Conservation (phyloP, 2,888 invertebrate species). For the Brachyptera risi region DNA sequence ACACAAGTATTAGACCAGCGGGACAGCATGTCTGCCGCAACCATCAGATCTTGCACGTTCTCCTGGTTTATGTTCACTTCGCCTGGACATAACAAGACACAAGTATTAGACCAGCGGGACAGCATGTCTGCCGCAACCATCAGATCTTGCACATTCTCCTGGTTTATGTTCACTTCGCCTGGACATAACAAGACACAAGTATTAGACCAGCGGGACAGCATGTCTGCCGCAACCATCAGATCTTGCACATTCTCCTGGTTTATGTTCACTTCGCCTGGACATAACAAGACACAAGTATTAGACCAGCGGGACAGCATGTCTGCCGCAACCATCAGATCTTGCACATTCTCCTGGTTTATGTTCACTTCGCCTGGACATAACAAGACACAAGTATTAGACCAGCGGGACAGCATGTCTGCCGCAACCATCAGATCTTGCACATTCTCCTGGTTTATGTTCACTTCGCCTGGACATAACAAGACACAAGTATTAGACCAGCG, state of each 20-base stretch:
- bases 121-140: constrained; percentile 90
- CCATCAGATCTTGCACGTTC: constrained; percentile 84
- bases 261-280: constrained; percentile 59
- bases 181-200: no score
- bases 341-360: constrained; percentile 75
- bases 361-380: constrained; percentile 56
- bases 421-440: constrained; percentile 86
- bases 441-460: constrained; percentile 68
- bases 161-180: constrained; percentile 64
- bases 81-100: constrained; percentile 50
- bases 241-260: constrained; percentile 83
- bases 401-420: constrained; percentile 90
- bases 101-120: no score
- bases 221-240: constrained; percentile 83
- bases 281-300: no score
- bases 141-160: constrained; percentile 82
- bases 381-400: no score
- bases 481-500: no score
- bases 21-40: constrained; percentile 90
- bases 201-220: no score
- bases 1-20: no score
- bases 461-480: constrained; percentile 54
- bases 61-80: constrained; percentile 65
- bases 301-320: no score
- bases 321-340: constrained; percentile 82